These are phyloP conservation scores for Pristiophorus japonicus DNA, from an alignment of 2,113 vertebrate genomes.

Conservation along the genomic window DNA sequence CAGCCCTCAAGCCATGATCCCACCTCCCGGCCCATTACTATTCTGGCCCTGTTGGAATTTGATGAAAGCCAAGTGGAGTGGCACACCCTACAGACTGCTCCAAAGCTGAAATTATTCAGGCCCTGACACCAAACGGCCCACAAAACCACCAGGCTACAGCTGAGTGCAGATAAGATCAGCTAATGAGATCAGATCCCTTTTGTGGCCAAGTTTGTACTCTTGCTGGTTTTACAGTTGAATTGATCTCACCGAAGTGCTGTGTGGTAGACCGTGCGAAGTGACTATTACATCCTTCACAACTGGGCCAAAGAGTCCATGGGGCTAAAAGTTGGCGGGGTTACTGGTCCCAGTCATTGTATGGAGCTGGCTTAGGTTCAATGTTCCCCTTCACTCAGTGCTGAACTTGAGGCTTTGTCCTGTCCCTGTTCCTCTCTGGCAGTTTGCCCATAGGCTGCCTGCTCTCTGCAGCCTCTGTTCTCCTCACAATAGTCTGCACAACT, in stretches of 20 bases:
- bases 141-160: background rate
- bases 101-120: background rate
- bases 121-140: background rate
- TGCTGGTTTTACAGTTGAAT: background rate
- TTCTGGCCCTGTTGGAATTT: background rate
- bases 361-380: background rate
- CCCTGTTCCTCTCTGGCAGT: slow-evolving; percentile 34
- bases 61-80: background rate
- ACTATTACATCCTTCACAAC: too few species aligned
- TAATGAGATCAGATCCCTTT: background rate
- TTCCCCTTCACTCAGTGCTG: background rate
- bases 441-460: slow-evolving; percentile 20
- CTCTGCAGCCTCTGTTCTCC: slow-evolving; percentile 14
- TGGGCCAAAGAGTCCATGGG: background rate
- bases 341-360: background rate
- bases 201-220: background rate
- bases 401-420: background rate
- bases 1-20: background rate
- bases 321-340: background rate
- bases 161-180: slow-evolving; percentile 6
- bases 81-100: background rate
- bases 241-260: background rate
- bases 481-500: slow-evolving; percentile 39
- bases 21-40: background rate
- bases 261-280: background rate